Conservation (phyloP, 2,113 vertebrate species). For the Vireo altiloquus region DNA sequence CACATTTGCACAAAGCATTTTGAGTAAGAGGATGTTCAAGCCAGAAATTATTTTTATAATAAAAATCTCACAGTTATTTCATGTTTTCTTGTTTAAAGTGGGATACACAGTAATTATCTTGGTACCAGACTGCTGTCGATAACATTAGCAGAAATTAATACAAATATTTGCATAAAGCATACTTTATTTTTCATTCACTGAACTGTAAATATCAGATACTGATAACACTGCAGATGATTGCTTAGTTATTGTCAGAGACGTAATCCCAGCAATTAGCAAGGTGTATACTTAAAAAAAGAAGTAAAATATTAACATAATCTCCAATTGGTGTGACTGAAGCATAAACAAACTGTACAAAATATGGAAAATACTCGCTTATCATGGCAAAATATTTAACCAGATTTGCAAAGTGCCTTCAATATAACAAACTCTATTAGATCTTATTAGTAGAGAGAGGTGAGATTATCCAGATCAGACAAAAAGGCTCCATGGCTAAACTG, state of each 20-base stretch:
- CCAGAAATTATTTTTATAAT: not conserved
- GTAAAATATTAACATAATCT: not conserved
- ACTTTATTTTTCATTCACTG: not conserved
- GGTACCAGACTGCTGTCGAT: not conserved
- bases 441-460: not conserved
- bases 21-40: not conserved
- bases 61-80: not conserved
- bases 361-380: conserved; percentile 6
- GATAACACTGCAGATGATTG: not conserved
- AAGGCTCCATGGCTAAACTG: not conserved
- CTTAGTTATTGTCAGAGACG: not conserved
- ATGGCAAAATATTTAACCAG: not conserved
- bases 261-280: not conserved
- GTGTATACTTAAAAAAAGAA: not conserved
- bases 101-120: not conserved
- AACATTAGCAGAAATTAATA: not conserved
- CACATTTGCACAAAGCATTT: not conserved
- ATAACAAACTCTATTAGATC: not conserved
- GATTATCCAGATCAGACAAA: not conserved
- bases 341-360: not conserved
- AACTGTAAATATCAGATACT: conserved; percentile 1
- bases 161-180: not conserved
- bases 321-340: not conserved
- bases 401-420: not conserved
- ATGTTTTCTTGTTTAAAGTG: not conserved